Percentiles rank a stretch among this genome's conserved stretches.
These are phyloP conservation scores for Carposina sasakii DNA, from an alignment of 1,140 invertebrate species.

Conservation along the genomic window DNA sequence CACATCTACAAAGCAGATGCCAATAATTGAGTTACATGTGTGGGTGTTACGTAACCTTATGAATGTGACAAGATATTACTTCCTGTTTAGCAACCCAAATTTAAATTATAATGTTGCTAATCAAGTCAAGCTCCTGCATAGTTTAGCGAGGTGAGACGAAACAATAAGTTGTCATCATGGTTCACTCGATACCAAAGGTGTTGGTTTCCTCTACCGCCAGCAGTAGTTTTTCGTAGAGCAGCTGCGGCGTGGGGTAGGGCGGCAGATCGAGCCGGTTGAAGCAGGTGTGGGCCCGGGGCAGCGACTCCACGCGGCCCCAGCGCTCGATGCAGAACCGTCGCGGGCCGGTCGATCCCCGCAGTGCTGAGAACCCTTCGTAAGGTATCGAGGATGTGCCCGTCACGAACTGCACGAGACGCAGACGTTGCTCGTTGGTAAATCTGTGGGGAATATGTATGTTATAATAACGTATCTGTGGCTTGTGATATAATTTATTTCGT, in stretches of 20 bases:
- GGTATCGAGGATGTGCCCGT: conserved; percentile 98
- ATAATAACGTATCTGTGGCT: too few species aligned
- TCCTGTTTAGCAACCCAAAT: too few species aligned
- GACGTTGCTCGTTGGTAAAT: conserved; percentile 95
- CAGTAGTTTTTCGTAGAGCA: conserved; percentile 94
- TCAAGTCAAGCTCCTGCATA: background rate
- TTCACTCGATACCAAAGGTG: conserved; percentile 96
- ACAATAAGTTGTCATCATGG: background rate
- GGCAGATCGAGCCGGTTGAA: conserved; percentile 98
- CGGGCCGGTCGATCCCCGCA: conserved; percentile 95
- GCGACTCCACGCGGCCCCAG: conserved; percentile 95
- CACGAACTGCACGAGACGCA: conserved; percentile 95
- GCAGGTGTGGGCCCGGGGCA: conserved; percentile 97
- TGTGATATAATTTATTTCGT: too few species aligned
- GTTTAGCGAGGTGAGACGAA: background rate
- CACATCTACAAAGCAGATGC: too few species aligned
- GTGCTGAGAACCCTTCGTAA: conserved; percentile 95
- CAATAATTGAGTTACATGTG: too few species aligned
- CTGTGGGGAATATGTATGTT: conserved; percentile 60
- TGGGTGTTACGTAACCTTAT: too few species aligned
- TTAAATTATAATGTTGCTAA: too few species aligned
- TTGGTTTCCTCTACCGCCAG: conserved; percentile 97
- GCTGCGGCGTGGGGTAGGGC: conserved; percentile 93
- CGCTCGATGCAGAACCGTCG: conserved; percentile 98
- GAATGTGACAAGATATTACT: too few species aligned